Percentiles rank a stretch among this genome's conserved stretches.
Evolutionary conservation across 2,797 vertebrate species (phyloP).

Genomic region (Xyrichtys novacula): DNA sequence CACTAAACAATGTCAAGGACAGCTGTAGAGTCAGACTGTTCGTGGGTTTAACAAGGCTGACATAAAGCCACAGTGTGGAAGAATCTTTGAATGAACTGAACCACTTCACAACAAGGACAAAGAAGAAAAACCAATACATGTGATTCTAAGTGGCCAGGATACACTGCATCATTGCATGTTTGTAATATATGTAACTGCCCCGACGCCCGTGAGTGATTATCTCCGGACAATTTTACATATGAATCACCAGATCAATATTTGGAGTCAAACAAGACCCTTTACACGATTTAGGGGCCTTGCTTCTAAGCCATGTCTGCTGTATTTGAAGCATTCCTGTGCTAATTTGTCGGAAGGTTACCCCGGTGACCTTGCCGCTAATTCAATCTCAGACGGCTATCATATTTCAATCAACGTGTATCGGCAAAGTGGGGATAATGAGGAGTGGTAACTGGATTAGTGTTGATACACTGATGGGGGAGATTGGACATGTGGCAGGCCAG

Average conservation of each 20-base stretch:
- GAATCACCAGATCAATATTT: slow-evolving; percentile 47
- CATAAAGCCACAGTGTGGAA: background rate
- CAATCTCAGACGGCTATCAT: slow-evolving; percentile 76
- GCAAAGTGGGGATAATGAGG: slow-evolving; percentile 71
- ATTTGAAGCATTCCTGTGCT: slow-evolving; percentile 63
- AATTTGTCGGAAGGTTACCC: slow-evolving; percentile 68
- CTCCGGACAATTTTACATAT: slow-evolving; percentile 7
- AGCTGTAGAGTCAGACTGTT: background rate
- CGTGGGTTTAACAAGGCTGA: background rate
- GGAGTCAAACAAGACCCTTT: slow-evolving; percentile 7
- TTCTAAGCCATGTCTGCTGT: slow-evolving; percentile 43
- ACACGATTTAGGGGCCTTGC: slow-evolving; percentile 23
- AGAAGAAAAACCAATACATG: background rate
- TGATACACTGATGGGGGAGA: slow-evolving; percentile 69
- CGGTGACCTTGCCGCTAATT: slow-evolving; percentile 76
- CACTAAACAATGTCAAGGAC: background rate
- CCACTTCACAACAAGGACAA: slow-evolving; percentile 9
- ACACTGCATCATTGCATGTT: background rate
- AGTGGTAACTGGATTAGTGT: slow-evolving; percentile 75
- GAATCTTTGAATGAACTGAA: slow-evolving; percentile 19
- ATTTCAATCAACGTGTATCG: slow-evolving; percentile 79
- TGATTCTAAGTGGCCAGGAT: slow-evolving; percentile 16
- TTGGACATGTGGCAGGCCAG: slow-evolving; percentile 60
- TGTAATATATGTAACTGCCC: background rate
- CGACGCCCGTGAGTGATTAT: slow-evolving; percentile 32